These are phyloP conservation scores for Synergus gifuensis DNA, from an alignment of 2,888 invertebrate species.

Conservation along the genomic window DNA sequence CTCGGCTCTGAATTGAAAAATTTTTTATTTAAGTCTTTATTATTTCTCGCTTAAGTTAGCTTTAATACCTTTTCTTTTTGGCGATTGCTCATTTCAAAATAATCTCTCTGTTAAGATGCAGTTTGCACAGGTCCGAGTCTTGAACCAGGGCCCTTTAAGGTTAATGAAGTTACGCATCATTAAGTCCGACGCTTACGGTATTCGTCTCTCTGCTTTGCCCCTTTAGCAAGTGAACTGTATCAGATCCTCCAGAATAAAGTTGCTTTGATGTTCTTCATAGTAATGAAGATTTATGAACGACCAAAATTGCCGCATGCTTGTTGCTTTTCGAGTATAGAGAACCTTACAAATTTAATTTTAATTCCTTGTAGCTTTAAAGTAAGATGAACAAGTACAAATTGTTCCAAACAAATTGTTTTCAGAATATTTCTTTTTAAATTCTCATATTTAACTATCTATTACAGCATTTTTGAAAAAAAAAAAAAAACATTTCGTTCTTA, in stretches of 20 bases:
- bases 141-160: background rate
- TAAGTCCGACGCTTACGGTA: slow-evolving; percentile 3
- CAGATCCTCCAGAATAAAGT: background rate
- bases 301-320: background rate
- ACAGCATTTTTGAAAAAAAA: too few relatives aligned
- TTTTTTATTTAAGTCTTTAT: too few relatives aligned
- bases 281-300: background rate
- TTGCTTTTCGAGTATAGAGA: background rate
- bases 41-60: background rate
- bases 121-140: background rate
- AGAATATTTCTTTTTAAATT: too few relatives aligned
- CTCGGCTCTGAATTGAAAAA: too few relatives aligned
- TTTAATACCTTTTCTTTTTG: background rate
- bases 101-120: background rate
- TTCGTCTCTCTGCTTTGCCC: slow-evolving; percentile 7
- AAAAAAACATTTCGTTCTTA: too few relatives aligned
- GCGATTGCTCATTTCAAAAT: background rate
- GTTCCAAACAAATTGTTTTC: too few relatives aligned
- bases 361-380: background rate
- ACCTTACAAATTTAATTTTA: background rate
- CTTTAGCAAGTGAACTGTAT: background rate
- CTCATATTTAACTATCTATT: too few relatives aligned
- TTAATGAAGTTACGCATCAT: background rate
- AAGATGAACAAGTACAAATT: background rate
- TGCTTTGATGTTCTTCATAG: background rate